phyloP scores from a whole-genome alignment of 23 tunicate species.

The Ciona savignyi region DNA sequence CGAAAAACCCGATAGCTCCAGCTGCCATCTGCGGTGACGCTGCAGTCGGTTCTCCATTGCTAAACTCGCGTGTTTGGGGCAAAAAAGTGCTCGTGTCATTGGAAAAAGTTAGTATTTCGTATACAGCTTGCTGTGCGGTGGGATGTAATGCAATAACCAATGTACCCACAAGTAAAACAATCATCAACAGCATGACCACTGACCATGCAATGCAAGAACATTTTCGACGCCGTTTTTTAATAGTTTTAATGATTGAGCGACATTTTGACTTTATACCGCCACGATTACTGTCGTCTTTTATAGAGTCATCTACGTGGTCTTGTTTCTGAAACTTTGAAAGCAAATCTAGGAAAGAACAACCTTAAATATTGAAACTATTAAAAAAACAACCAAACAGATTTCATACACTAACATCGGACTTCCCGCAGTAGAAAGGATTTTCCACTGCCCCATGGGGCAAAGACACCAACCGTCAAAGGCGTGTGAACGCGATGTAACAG shows the following conservation, averaged over 20 bases:
- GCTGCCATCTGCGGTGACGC: background rate
- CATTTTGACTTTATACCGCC: background rate
- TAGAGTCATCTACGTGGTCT: conserved; percentile 9
- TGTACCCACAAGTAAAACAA: conserved; percentile 6
- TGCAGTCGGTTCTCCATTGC: background rate
- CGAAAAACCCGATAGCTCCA: conserved; percentile 5
- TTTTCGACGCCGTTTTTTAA: background rate
- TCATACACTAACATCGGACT: conserved; percentile 23
- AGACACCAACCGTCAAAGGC: conserved; percentile 73
- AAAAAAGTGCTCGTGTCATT: background rate
- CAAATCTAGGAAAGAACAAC: conserved; percentile 27
- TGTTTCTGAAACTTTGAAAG: conserved; percentile 29
- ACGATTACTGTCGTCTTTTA: background rate
- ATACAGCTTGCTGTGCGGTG: background rate
- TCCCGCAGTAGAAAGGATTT: conserved; percentile 67
- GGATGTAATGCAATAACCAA: conserved; percentile 22
- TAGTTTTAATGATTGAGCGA: no score
- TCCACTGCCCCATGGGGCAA: conserved; percentile 91
- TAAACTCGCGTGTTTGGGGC: background rate
- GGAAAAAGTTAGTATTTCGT: background rate
- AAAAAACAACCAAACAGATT: no score
- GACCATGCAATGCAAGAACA: conserved; percentile 9
- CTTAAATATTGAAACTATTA: no score
- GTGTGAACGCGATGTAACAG: conserved; percentile 53
- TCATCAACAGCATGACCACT: background rate